Evolutionary conservation across 1,140 invertebrate genomes (phyloP).

Genomic region (Hormaphis cornu): DNA sequence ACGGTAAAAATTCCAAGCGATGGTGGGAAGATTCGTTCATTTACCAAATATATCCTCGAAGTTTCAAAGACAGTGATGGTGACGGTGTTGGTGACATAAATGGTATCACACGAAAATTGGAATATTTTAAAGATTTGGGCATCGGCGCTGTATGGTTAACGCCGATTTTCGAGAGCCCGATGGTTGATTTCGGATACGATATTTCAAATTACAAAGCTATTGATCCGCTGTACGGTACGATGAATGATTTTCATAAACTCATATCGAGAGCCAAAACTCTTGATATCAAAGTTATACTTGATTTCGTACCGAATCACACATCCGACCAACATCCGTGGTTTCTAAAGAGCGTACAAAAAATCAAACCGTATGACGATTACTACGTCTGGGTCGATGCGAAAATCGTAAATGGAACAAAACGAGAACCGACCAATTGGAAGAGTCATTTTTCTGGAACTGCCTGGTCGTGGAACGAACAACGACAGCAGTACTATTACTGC

Average conservation of each 20-base stretch:
- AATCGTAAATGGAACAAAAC: constrained; percentile 42
- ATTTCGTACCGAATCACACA: constrained; percentile 78
- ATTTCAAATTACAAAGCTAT: constrained; percentile 55
- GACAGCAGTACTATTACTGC: constrained; percentile 63
- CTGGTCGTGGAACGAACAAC: constrained; percentile 56
- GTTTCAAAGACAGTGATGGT: constrained; percentile 68
- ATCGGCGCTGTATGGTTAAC: constrained; percentile 61
- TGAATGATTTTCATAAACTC: constrained; percentile 54
- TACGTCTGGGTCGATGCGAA: constrained; percentile 63
- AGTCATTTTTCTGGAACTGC: constrained; percentile 47
- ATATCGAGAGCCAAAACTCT: no score
- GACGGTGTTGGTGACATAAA: constrained; percentile 61
- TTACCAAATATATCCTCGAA: constrained; percentile 73
- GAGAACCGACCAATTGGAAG: constrained; percentile 71
- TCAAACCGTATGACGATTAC: constrained; percentile 57
- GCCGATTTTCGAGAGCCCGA: constrained; percentile 58
- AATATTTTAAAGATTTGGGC: constrained; percentile 55
- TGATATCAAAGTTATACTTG: constrained; percentile 71
- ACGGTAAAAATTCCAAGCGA: no score
- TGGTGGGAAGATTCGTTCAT: constrained; percentile 75
- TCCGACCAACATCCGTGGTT: constrained; percentile 72
- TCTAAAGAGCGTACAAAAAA: constrained; percentile 49
- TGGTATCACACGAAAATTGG: constrained; percentile 58
- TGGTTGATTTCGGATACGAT: constrained; percentile 64
- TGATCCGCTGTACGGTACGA: constrained; percentile 53